Percentiles rank a stretch among this genome's conserved stretches.
These are phyloP conservation scores for Podargus strigoides DNA, from an alignment of 2,797 vertebrate genomes.

Conservation along the genomic window DNA sequence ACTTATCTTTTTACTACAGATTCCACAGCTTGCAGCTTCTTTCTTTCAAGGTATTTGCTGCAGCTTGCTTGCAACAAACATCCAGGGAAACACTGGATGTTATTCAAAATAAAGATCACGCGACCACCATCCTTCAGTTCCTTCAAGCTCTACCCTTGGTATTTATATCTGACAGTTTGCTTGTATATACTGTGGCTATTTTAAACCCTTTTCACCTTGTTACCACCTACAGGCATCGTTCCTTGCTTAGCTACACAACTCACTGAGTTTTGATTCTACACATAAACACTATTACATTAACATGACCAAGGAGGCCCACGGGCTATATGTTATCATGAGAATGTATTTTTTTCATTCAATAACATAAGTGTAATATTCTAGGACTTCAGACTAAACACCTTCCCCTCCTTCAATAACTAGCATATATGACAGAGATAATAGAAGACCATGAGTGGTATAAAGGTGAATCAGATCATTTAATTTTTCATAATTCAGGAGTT, in stretches of 20 bases:
- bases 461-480: not conserved
- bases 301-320: not conserved
- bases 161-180: not conserved
- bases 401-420: not conserved
- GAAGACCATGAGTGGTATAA: not conserved
- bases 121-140: not conserved
- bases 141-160: not conserved
- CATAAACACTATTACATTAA: not conserved
- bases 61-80: not conserved
- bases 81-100: not conserved
- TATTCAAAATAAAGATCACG: not conserved
- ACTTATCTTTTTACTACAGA: not conserved
- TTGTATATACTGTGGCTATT: not conserved
- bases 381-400: not conserved
- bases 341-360: not conserved
- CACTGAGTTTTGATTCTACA: not conserved
- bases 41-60: not conserved
- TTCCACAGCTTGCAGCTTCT: not conserved
- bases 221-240: not conserved
- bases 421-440: not conserved
- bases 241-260: not conserved
- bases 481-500: not conserved
- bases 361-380: not conserved
- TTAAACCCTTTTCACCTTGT: not conserved
- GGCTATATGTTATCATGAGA: not conserved